Base-by-base conservation (phyloP, 2,797 vertebrate genomes). In the Sebastes ruberrimus region DNA sequence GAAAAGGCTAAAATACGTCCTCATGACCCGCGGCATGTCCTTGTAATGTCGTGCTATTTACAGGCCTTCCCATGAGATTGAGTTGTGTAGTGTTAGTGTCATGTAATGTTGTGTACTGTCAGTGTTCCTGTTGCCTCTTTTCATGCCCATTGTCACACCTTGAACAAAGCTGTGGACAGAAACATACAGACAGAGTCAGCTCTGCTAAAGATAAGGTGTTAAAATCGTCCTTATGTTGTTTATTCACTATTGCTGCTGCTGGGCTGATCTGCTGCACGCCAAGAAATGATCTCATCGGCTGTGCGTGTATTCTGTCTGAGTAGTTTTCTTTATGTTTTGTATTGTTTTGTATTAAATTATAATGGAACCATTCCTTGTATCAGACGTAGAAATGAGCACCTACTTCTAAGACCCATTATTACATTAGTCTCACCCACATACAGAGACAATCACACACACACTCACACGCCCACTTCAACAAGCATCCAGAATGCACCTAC, bases 141-240 rank as follows among this genome's bases (percentile, higher is more conserved):
- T 72, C 64, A 59, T 76, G 72, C 22, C 49, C 65, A 56, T 53
- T 78, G 81, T 86, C 30, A 18, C 76, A 70, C 27, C 49, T 70
- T 46, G 42, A 80, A 85, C 70, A 38, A 63, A 78, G 66, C 27
- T 55, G 71, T 56, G 49, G 82, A 85, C 70, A 38, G 66, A 78
- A 81, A 71, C 5, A 2, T 61, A 68, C 85, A 63, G 86, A 78
- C 86, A 91, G 71, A 86, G 79, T 80, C 78, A 80, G 68, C 85
- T 80, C 80, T 27, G 70, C 64, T 72, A 52, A 52, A 79, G 79
- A 81, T 66, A 71, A 84, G 61, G 86, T 76, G 89, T 71, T 74
- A 71, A 85, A 88, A 72, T 70, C 77, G 13, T 81, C 86, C 86
- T 81, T 79, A 90, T 86, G 90, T 77, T 79, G 74, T 66, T 81